These are phyloP conservation scores for Sialia sialis DNA, from an alignment of 2,113 vertebrate genomes.

Conservation along the genomic window DNA sequence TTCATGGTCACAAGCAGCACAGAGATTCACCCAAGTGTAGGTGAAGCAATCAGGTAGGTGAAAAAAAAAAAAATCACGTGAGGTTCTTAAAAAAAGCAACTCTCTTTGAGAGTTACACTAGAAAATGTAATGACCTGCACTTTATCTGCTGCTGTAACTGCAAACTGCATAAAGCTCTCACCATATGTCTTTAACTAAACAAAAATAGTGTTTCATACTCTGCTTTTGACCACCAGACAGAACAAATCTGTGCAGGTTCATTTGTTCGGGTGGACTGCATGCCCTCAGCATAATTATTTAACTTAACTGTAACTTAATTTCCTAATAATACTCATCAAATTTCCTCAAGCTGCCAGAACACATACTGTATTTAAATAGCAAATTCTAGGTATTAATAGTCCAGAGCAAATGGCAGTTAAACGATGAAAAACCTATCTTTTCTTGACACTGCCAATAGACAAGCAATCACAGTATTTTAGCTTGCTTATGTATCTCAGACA, in stretches of 20 bases:
- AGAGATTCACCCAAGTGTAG: background rate
- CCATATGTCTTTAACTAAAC: background rate
- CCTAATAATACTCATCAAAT: background rate
- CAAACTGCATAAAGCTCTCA: background rate
- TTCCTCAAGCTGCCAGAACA: background rate
- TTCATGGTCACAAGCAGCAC: background rate
- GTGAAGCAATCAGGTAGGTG: background rate
- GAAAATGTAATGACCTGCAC: background rate
- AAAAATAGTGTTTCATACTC: background rate
- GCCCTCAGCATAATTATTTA: background rate
- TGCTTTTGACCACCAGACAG: background rate
- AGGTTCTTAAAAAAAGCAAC: background rate
- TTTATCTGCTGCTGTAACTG: background rate
- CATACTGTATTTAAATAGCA: background rate
- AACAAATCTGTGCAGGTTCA: background rate
- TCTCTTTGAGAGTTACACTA: background rate
- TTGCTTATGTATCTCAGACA: background rate
- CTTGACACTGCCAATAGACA: background rate
- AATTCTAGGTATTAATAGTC: background rate
- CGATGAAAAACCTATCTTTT: background rate
- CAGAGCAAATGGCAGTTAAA: background rate
- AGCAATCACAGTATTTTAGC: background rate
- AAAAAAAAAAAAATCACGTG: background rate
- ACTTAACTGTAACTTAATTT: slow-evolving; percentile 11
- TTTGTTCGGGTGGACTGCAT: background rate